Evolutionary conservation across 2,797 vertebrate species (phyloP).

Genomic region (Pitangus sulphuratus): DNA sequence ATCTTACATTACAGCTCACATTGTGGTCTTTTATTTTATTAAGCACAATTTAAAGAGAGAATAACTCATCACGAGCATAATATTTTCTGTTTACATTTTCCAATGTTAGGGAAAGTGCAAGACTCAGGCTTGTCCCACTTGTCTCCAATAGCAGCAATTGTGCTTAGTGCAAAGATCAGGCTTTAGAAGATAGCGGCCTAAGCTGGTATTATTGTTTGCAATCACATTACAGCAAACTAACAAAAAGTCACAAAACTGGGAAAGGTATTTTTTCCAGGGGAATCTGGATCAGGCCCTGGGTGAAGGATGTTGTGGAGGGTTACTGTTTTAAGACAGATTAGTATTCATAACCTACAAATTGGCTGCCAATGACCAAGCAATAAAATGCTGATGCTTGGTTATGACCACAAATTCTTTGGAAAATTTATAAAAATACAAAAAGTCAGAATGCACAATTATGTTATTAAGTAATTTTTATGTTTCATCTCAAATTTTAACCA

Average conservation of each 20-base stretch:
- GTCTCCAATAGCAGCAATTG: accelerated
- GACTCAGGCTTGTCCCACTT: background rate
- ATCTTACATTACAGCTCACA: background rate
- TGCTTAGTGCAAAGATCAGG: background rate
- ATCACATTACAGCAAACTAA: background rate
- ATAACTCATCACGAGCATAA: background rate
- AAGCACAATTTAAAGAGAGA: background rate
- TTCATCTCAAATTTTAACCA: conserved; percentile 68
- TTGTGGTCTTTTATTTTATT: background rate
- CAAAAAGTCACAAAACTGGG: background rate
- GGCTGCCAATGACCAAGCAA: background rate
- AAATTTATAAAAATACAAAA: conserved; percentile 12
- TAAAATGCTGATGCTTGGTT: background rate
- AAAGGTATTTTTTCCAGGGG: background rate
- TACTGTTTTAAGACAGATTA: background rate
- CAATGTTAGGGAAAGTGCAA: background rate
- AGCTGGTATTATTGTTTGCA: background rate
- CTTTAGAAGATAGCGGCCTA: background rate
- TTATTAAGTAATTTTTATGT: conserved; percentile 38
- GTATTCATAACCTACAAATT: background rate
- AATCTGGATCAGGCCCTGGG: background rate
- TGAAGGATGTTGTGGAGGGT: background rate
- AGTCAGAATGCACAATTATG: background rate
- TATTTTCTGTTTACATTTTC: background rate
- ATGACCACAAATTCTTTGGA: background rate